Conservation (phyloP, 2,797 vertebrate species). For the Microcaecilia unicolor region DNA sequence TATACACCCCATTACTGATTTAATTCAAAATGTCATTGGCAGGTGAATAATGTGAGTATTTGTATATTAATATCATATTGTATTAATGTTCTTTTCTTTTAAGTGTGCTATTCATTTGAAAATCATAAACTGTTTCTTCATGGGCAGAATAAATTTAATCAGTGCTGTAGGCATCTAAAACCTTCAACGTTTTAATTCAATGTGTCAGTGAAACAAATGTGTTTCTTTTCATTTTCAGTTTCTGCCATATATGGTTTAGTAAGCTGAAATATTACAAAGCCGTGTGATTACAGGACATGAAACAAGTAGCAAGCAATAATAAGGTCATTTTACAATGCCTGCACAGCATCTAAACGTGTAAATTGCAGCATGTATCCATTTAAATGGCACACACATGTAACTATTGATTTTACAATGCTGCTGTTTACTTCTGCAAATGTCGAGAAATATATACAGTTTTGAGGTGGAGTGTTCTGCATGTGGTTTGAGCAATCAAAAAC, state of each 20-base stretch:
- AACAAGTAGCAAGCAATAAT: conserved; percentile 11
- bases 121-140: conserved; percentile 53
- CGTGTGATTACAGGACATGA: conserved; percentile 13
- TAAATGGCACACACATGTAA: no score
- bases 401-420: no score
- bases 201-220: conserved; percentile 28
- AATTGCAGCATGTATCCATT: no score
- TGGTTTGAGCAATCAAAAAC: no score
- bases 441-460: no score
- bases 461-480: no score
- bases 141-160: conserved; percentile 47
- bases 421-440: no score
- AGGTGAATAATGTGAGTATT: conserved; percentile 61
- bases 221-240: conserved; percentile 29
- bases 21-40: conserved; percentile 58
- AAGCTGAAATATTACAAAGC: conserved; percentile 20
- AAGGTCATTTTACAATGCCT: no score
- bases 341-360: no score
- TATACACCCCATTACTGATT: conserved; percentile 62
- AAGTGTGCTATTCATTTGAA: conserved; percentile 53
- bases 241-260: conserved; percentile 29
- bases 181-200: conserved; percentile 40
- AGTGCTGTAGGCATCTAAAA: conserved; percentile 36
- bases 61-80: conserved; percentile 61
- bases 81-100: conserved; percentile 57